Conservation (phyloP, 2,888 invertebrate species). For the Acronicta aceris region DNA sequence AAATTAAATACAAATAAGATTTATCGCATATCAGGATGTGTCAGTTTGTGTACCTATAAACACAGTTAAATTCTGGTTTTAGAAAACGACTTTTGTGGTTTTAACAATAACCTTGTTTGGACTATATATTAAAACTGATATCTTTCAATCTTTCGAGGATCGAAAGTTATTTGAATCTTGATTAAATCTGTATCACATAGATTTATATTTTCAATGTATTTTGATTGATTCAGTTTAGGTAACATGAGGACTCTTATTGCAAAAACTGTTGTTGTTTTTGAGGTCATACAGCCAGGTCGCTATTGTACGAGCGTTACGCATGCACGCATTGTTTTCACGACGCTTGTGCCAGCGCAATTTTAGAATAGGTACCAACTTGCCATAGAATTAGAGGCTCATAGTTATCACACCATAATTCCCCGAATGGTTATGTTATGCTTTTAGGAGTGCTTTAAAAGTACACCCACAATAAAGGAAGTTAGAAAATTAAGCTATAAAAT, state of each 20-base stretch:
- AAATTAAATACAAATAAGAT: conserved; percentile 7
- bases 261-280: conserved; percentile 9
- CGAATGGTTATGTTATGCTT: too few relatives aligned
- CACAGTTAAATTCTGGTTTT: conserved; percentile 45
- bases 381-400: too few relatives aligned
- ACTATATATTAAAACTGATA: conserved; percentile 3
- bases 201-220: not conserved
- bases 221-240: not conserved
- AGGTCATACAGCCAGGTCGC: not conserved
- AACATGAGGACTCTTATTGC: conserved; percentile 4
- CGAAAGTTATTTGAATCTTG: conserved; percentile 15
- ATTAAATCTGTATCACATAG: conserved; percentile 4
- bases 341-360: not conserved
- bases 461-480: too few relatives aligned
- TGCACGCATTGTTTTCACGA: conserved; percentile 15
- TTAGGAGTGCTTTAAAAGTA: too few relatives aligned
- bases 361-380: not conserved
- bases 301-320: conserved; percentile 8
- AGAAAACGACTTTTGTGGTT: conserved; percentile 43
- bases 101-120: conserved; percentile 26
- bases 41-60: conserved; percentile 19
- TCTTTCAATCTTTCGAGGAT: conserved; percentile 7
- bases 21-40: conserved; percentile 9
- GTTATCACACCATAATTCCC: too few relatives aligned
- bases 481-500: too few relatives aligned